Base-by-base conservation (phyloP, 37 sponge, comb jelly and placozoan species). In the Haliclona indistincta region DNA sequence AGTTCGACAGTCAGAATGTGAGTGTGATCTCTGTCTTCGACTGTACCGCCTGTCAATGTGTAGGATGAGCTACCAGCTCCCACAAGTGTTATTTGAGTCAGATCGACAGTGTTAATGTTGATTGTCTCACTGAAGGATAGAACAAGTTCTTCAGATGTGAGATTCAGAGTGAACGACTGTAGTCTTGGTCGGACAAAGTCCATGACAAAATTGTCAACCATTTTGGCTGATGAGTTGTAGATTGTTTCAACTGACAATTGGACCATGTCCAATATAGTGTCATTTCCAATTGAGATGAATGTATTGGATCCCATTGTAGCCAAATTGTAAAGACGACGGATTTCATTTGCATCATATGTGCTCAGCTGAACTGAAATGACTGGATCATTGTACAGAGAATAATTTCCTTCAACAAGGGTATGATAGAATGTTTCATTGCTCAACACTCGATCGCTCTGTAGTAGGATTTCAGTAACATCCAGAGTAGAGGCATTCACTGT, bases 111-210 rank as follows among this genome's bases (percentile, higher is more conserved):
- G 11, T 37, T 43, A 22, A 91, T 88, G 34, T 83, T 56, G 1
- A 95, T 73, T 1, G 92, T 88, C 66, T 95, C 96, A 28, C 79
- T 81, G 83, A 95, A 85, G 53, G 70, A 71, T 4, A 95, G 58
- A 0, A 67, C 74, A 30, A 95, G 53, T 0, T 77, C 32, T 63
- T 88, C 96, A 6, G 20, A 35, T 23, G 80, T 73, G 33, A 95
- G 77, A 54, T 95, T 66, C 20, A 95, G 25, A 20, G 44, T 45
- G 43, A 82, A 88, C 2, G 56, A 23, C 26, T 73, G 60, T 33
- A 95, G 56, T 6, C 60, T 41, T 30, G 93, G 93, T 35, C 70
- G 58, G 0, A 77, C 60, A 35, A 15, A 10, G 56, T 95, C 96
- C 17, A 37, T 62, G 20, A 73, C 73, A 56, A 67, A 88, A 39